A percentile compares a stretch with the other conserved stretches of the same genome.
phyloP scores from a whole-genome alignment of 2,888 invertebrate species.

The Silvanus unidentatus region DNA sequence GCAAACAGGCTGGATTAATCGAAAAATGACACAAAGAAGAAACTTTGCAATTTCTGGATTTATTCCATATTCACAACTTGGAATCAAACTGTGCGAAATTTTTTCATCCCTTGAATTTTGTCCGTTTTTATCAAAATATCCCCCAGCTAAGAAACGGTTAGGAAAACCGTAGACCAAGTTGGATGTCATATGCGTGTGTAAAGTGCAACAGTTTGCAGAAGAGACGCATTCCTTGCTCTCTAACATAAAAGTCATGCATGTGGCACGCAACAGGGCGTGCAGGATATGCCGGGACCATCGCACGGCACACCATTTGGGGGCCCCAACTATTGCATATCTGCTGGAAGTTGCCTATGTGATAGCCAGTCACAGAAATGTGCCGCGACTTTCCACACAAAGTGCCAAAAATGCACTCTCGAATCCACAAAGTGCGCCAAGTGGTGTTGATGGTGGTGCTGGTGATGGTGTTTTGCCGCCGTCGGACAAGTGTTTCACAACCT shows the following conservation, averaged over 20 bases:
- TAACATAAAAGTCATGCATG: conserved; percentile 26
- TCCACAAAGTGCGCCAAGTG: background rate
- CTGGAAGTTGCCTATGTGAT: conserved; percentile 24
- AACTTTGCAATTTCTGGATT: no score
- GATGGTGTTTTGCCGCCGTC: background rate
- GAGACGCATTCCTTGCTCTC: conserved; percentile 28
- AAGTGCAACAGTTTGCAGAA: conserved; percentile 36
- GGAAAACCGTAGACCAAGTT: no score
- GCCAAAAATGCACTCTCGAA: no score
- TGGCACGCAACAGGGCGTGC: conserved; percentile 42
- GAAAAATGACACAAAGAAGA: no score
- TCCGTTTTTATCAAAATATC: no score
- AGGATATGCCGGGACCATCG: conserved; percentile 37
- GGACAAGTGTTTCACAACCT: no score
- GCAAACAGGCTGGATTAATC: no score
- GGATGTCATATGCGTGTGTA: conserved; percentile 27
- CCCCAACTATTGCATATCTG: conserved; percentile 28
- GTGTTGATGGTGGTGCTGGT: background rate
- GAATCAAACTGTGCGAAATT: no score
- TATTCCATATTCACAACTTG: no score
- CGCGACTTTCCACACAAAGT: no score
- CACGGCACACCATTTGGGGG: conserved; percentile 40
- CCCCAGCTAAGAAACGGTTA: no score
- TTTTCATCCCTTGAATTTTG: no score
- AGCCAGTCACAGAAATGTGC: conserved; percentile 11